phyloP scores from a whole-genome alignment of 2,888 invertebrate genomes.

The Dasysyrphus tricinctus region DNA sequence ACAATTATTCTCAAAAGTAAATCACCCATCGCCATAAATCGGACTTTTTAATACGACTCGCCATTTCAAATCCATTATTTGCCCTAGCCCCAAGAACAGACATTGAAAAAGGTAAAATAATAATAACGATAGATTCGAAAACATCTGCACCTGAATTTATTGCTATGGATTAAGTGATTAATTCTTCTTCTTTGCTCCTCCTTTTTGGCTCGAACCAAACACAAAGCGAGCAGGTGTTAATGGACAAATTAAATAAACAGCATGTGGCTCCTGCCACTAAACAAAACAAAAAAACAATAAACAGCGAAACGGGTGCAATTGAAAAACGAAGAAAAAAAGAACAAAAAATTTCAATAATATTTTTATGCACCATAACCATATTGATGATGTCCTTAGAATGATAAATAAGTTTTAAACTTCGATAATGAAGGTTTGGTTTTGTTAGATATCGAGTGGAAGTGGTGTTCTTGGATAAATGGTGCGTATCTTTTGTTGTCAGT shows the following conservation, averaged over 20 bases:
- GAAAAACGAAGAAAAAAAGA: not conserved
- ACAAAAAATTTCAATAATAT: conserved; percentile 15
- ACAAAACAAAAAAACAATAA: conserved; percentile 1
- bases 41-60: not conserved
- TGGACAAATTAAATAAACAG: conserved; percentile 56
- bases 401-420: conserved; percentile 59
- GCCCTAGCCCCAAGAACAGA: not conserved
- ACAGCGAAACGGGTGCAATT: conserved; percentile 22
- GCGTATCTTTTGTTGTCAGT: conserved; percentile 52
- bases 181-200: conserved; percentile 30
- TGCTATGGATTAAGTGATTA: conserved; percentile 68
- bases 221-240: conserved; percentile 65
- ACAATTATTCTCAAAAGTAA: conserved; percentile 36
- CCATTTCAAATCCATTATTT: conserved; percentile 28
- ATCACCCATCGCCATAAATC: conserved; percentile 19
- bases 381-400: conserved; percentile 59
- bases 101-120: conserved; percentile 18
- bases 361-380: conserved; percentile 45
- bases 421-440: conserved; percentile 52
- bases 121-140: not conserved
- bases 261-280: conserved; percentile 56
- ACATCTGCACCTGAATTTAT: conserved; percentile 66
- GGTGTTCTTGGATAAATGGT: conserved; percentile 45
- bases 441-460: conserved; percentile 16
- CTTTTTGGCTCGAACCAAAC: not conserved